Conservation (phyloP, 2,797 vertebrate species). For the Gallirallus australis region DNA sequence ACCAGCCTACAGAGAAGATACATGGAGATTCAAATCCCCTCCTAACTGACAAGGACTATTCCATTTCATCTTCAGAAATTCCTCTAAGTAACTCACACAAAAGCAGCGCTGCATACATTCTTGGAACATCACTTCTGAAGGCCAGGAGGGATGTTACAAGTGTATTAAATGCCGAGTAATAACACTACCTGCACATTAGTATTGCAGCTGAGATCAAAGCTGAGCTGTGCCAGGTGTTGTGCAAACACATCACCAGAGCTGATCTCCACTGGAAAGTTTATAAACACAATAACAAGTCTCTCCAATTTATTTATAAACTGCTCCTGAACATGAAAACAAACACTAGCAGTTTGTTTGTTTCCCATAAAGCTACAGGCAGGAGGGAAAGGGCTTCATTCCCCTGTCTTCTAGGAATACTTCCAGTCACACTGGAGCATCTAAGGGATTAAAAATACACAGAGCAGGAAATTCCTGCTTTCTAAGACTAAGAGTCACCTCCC, state of each 20-base stretch:
- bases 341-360: background rate
- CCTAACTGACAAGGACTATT: background rate
- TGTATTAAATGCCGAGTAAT: background rate
- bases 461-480: conserved; percentile 59
- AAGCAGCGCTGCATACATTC: background rate
- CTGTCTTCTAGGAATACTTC: background rate
- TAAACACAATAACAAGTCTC: background rate
- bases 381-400: background rate
- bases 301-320: background rate
- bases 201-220: background rate
- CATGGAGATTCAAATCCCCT: background rate
- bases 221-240: background rate
- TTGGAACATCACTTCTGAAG: background rate
- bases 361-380: background rate
- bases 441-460: background rate
- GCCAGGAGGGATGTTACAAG: background rate
- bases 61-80: background rate
- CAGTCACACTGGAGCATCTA: background rate
- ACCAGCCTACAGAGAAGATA: background rate
- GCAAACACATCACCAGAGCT: background rate
- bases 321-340: background rate
- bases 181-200: background rate
- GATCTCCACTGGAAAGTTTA: background rate
- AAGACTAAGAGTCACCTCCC: background rate
- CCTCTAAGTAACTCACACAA: background rate